Evolutionary conservation across 2,888 invertebrate genomes (phyloP).

Genomic region (Pycnomerus fuliginosus): DNA sequence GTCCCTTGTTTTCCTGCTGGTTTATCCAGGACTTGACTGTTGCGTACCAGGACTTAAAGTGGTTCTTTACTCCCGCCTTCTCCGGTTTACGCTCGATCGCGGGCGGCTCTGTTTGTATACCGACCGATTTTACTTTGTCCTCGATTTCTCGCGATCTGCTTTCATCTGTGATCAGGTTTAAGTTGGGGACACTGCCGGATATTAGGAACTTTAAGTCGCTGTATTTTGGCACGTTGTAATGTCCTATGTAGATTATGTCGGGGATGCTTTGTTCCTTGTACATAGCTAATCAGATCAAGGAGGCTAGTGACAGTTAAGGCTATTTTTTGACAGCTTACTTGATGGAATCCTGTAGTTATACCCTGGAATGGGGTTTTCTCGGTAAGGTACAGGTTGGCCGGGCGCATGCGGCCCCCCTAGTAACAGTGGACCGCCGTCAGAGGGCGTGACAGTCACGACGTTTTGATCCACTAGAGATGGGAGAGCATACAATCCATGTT

Average conservation of each 20-base stretch:
- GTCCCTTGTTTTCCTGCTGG: slow-evolving; percentile 73
- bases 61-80: too few species aligned
- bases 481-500: slow-evolving; percentile 86
- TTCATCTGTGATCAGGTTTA: slow-evolving; percentile 44
- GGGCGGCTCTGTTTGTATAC: slow-evolving; percentile 57
- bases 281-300: slow-evolving; percentile 31
- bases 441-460: slow-evolving; percentile 76
- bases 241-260: slow-evolving; percentile 58
- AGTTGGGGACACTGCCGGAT: slow-evolving; percentile 38
- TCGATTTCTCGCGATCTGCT: slow-evolving; percentile 38
- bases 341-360: slow-evolving; percentile 43
- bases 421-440: slow-evolving; percentile 66
- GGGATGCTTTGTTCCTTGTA: slow-evolving; percentile 43
- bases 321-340: too few species aligned
- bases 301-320: too few species aligned
- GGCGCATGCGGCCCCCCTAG: slow-evolving; percentile 68
- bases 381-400: slow-evolving; percentile 38
- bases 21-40: slow-evolving; percentile 63
- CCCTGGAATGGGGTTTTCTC: slow-evolving; percentile 45
- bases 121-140: slow-evolving; percentile 50
- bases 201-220: slow-evolving; percentile 47
- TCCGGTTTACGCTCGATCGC: too few species aligned
- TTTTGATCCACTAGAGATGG: slow-evolving; percentile 91
- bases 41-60: slow-evolving; percentile 5
- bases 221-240: slow-evolving; percentile 70